Conservation (phyloP, 2,888 invertebrate genomes). For the Psylliodes chrysocephalus region DNA sequence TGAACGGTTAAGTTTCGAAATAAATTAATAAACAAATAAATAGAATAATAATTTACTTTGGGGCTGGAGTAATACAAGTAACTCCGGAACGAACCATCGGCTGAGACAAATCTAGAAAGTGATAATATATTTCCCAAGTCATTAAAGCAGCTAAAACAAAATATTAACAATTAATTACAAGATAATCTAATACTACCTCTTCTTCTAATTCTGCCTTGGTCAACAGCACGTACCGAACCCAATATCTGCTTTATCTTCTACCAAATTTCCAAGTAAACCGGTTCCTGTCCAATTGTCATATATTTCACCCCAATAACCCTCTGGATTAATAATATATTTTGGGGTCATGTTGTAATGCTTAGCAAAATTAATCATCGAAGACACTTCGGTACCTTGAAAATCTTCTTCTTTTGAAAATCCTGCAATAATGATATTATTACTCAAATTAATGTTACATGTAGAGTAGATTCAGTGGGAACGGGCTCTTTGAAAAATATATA, state of each 20-base stretch:
- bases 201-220: too few relatives aligned
- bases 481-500: too few relatives aligned
- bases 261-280: conserved; percentile 73
- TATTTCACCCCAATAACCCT: conserved; percentile 74
- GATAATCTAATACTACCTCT: too few relatives aligned
- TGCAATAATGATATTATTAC: too few relatives aligned
- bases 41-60: conserved; percentile 62
- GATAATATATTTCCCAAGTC: conserved; percentile 72
- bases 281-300: conserved; percentile 73
- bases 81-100: conserved; percentile 72
- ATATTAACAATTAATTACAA: too few relatives aligned
- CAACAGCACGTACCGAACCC: conserved; percentile 69
- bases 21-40: too few relatives aligned
- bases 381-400: conserved; percentile 68
- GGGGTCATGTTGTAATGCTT: conserved; percentile 65
- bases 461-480: too few relatives aligned
- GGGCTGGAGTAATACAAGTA: conserved; percentile 77
- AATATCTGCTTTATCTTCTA: conserved; percentile 71
- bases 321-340: conserved; percentile 65
- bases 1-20: too few relatives aligned
- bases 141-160: conserved; percentile 66
- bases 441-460: too few relatives aligned
- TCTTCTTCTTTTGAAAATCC: too few relatives aligned
- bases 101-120: conserved; percentile 71
- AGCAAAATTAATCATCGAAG: conserved; percentile 66